phyloP scores from a whole-genome alignment of 2,797 vertebrate genomes.

The Acrocephalus scirpaceus region DNA sequence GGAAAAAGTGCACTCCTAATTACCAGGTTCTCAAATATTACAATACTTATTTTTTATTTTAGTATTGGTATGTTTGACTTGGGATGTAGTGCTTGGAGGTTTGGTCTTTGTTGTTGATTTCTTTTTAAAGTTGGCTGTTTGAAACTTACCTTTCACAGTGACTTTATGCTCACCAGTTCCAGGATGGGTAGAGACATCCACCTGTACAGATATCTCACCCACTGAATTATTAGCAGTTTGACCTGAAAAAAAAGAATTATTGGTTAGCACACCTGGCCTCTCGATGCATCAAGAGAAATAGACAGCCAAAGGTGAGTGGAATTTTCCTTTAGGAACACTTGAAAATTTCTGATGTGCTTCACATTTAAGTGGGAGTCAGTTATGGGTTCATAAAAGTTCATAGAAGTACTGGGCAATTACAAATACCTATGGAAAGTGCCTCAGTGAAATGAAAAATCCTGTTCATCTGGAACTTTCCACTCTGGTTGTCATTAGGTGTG shows the following conservation, averaged over 20 bases:
- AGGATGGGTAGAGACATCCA: slow-evolving; percentile 91
- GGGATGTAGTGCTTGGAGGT: background rate
- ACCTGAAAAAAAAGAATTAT: slow-evolving; percentile 76
- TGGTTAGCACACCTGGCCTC: background rate
- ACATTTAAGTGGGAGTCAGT: background rate
- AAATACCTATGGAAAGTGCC: background rate
- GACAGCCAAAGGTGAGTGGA: background rate
- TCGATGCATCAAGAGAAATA: background rate
- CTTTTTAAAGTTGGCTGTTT: background rate
- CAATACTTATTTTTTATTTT: background rate
- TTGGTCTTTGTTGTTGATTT: background rate
- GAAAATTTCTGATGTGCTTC: background rate
- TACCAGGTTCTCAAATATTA: background rate
- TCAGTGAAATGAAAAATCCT: background rate
- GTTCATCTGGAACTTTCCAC: background rate
- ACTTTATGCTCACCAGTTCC: slow-evolving; percentile 97
- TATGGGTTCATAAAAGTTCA: background rate
- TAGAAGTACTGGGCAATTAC: background rate
- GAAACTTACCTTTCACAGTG: slow-evolving; percentile 86
- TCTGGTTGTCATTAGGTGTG: background rate
- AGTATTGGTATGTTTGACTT: background rate
- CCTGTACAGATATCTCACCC: slow-evolving; percentile 93
- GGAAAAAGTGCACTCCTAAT: background rate
- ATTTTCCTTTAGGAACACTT: background rate
- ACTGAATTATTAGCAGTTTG: slow-evolving; percentile 86